A percentile compares a stretch with the other conserved stretches of the same genome.
These are phyloP conservation scores for Phyllotis vaccarum DNA, from an alignment of 2,797 vertebrate species.

Conservation along the genomic window DNA sequence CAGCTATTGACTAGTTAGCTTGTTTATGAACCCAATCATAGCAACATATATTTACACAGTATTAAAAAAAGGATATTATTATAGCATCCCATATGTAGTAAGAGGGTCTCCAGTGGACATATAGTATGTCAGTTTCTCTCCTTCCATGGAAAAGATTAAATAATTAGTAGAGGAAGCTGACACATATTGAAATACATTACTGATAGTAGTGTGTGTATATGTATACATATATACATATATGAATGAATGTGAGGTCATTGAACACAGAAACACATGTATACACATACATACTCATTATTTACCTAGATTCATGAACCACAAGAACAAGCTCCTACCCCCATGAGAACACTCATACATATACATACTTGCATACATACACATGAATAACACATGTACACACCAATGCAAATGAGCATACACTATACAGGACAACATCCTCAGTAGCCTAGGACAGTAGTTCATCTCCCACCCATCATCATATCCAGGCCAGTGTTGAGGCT, in stretches of 20 bases:
- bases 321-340: background rate
- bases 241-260: background rate
- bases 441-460: background rate
- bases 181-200: background rate
- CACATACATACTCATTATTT: background rate
- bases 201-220: background rate
- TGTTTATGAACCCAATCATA: too few relatives aligned
- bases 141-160: background rate
- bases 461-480: too few relatives aligned
- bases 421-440: too few relatives aligned
- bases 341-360: background rate
- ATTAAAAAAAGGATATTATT: too few relatives aligned
- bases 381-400: background rate
- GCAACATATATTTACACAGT: too few relatives aligned
- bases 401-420: background rate
- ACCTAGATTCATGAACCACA: background rate
- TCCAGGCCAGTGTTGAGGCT: background rate
- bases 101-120: background rate
- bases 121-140: background rate
- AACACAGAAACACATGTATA: too few relatives aligned
- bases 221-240: background rate
- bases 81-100: background rate
- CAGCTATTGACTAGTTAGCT: too few relatives aligned
- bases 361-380: background rate
- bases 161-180: background rate